Conservation (phyloP, 2,888 invertebrate species). For the Leucoptera coffeella region DNA sequence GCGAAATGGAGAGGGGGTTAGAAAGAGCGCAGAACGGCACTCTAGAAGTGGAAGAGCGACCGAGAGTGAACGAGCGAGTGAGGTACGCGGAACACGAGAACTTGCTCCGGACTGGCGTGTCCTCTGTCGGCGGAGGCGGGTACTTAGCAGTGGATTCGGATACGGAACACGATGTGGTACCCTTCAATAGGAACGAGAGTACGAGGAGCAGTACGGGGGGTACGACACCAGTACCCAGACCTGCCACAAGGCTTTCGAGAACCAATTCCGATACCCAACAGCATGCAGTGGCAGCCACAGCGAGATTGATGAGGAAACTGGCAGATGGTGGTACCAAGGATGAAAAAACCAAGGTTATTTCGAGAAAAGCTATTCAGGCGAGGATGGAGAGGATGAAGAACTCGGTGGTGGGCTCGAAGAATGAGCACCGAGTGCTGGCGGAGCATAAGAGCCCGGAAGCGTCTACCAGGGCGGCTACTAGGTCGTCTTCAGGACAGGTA, state of each 20-base stretch:
- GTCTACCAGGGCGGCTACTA: constrained; percentile 16
- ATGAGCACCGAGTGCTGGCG: constrained; percentile 41
- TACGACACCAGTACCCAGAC: constrained; percentile 25
- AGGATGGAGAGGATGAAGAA: constrained; percentile 40
- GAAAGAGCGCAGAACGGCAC: constrained; percentile 39
- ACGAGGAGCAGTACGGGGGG: constrained; percentile 66
- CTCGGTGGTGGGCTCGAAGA: constrained; percentile 37
- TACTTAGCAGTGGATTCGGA: constrained; percentile 48
- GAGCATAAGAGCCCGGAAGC: constrained; percentile 37
- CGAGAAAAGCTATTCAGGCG: constrained; percentile 38
- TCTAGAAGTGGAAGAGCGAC: constrained; percentile 16
- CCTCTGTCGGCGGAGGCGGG: constrained; percentile 56
- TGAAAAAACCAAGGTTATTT: constrained; percentile 36
- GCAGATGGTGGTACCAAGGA: constrained; percentile 37
- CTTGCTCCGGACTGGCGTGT: constrained; percentile 61
- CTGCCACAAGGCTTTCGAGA: constrained; percentile 28
- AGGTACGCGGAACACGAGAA: constrained; percentile 68
- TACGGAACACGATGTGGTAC: constrained; percentile 40
- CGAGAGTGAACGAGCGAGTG: constrained; percentile 18
- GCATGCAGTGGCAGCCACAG: constrained; percentile 37
- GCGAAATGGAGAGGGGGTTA: constrained; percentile 46
- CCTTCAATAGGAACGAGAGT: constrained; percentile 61
- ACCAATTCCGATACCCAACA: constrained; percentile 44
- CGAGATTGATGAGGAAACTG: constrained; percentile 31
- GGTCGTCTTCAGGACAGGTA: constrained; percentile 42